phyloP scores from a whole-genome alignment of 2,888 invertebrate genomes.

The Apodemia hepburni region DNA sequence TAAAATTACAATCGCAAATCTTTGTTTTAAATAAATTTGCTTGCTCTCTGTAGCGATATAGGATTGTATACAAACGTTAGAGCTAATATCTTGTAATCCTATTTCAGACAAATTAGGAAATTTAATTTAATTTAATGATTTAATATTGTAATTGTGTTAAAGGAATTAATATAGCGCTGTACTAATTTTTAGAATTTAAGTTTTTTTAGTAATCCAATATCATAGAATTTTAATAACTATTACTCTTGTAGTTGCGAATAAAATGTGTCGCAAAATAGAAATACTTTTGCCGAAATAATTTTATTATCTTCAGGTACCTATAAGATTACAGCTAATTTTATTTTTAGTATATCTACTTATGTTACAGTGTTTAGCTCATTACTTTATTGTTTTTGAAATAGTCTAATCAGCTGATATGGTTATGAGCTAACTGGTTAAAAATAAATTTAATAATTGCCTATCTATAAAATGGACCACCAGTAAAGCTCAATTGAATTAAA shows the following conservation, averaged over 20 bases:
- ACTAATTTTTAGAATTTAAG: neutral
- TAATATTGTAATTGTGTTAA: neutral
- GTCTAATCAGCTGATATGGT: constrained; percentile 12
- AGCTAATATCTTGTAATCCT: too few species aligned
- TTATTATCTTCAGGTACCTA: neutral
- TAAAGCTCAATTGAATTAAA: constrained; percentile 13
- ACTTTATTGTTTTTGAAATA: constrained; percentile 6
- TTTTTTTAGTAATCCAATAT: neutral
- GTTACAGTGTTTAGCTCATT: constrained; percentile 7
- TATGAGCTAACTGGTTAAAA: constrained; percentile 12
- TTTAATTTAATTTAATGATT: too few species aligned
- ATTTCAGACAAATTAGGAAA: too few species aligned
- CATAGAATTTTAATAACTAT: neutral
- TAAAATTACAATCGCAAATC: neutral
- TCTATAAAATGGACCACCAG: constrained; percentile 15
- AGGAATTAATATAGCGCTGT: neutral
- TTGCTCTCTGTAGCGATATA: too few species aligned
- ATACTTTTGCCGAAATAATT: neutral
- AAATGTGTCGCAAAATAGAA: neutral
- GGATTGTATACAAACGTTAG: too few species aligned
- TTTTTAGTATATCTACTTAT: neutral
- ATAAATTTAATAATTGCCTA: constrained; percentile 5
- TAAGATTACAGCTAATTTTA: neutral
- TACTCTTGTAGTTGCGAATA: neutral
- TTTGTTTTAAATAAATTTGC: neutral